These are phyloP conservation scores for Chelonoidis abingdonii DNA, from an alignment of 2,113 vertebrate genomes.

Conservation along the genomic window DNA sequence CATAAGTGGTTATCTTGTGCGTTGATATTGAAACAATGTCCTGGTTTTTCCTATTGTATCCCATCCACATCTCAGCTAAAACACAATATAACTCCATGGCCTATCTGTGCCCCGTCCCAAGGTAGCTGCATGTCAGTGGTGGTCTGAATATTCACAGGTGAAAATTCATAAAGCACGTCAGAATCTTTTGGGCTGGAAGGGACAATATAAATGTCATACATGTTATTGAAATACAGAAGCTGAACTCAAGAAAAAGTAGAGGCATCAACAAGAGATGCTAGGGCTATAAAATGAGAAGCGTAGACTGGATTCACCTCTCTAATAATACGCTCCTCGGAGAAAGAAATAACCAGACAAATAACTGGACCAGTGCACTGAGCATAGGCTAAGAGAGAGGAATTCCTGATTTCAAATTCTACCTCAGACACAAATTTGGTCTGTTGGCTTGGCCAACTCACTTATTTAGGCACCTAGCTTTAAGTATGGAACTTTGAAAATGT, in stretches of 20 bases:
- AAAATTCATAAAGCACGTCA: conserved; percentile 34
- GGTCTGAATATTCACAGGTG: conserved; percentile 45
- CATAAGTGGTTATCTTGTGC: conserved; percentile 64
- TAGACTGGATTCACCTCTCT: background rate
- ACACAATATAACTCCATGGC: conserved; percentile 60
- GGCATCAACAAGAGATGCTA: background rate
- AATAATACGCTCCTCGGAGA: background rate
- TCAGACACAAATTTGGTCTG: background rate
- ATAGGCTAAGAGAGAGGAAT: background rate
- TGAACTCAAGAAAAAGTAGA: background rate
- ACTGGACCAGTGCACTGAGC: background rate
- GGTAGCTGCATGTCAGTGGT: conserved; percentile 63
- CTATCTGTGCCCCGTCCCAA: conserved; percentile 40
- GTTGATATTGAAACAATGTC: conserved; percentile 60
- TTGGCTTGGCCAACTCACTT: background rate
- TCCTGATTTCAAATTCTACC: background rate
- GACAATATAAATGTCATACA: background rate
- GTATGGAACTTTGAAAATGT: background rate
- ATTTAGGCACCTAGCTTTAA: background rate
- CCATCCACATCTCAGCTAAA: conserved; percentile 60
- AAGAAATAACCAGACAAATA: background rate
- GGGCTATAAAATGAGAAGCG: background rate
- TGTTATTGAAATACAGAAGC: background rate
- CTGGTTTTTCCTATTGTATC: conserved; percentile 55
- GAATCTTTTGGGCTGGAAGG: background rate